Percentiles rank a stretch among this genome's conserved stretches.
phyloP scores from a whole-genome alignment of 1,140 invertebrate genomes.

The Anoplophora glabripennis region DNA sequence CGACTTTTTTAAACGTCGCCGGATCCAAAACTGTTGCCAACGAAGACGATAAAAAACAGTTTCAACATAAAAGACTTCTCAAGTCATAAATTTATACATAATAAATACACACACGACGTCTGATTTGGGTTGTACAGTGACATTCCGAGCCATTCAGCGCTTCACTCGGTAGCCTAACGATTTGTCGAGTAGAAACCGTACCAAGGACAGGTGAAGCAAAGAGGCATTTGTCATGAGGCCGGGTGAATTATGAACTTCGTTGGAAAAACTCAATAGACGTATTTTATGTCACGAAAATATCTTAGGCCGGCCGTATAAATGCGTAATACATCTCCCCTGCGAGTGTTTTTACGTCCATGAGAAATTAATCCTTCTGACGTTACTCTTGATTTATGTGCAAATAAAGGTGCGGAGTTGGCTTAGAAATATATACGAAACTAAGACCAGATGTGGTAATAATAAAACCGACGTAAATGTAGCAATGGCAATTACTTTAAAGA shows the following conservation, averaged over 20 bases:
- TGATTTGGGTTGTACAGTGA: too few species aligned
- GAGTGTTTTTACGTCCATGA: constrained; percentile 18
- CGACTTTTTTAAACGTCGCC: too few species aligned
- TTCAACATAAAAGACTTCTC: too few species aligned
- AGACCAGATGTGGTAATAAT: too few species aligned
- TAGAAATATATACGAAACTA: too few species aligned
- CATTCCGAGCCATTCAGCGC: too few species aligned
- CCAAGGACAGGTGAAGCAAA: constrained; percentile 28
- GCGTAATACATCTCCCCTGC: constrained; percentile 19
- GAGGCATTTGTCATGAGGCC: constrained; percentile 27
- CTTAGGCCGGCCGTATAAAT: constrained; percentile 26
- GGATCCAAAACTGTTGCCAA: too few species aligned
- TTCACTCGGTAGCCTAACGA: neutral
- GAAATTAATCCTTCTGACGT: constrained; percentile 11
- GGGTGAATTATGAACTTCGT: constrained; percentile 29
- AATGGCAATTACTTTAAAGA: too few species aligned
- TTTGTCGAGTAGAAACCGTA: constrained; percentile 16
- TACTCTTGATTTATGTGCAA: constrained; percentile 12
- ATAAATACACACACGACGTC: too few species aligned
- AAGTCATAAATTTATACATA: too few species aligned
- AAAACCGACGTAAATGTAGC: too few species aligned
- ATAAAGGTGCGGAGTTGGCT: neutral
- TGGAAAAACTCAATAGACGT: constrained; percentile 31
- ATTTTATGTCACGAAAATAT: constrained; percentile 30
- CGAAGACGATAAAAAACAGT: too few species aligned